A percentile compares a stretch with the other conserved stretches of the same genome.
Evolutionary conservation across 2,113 vertebrate genomes (phyloP).

Genomic region (Nesoenas mayeri): DNA sequence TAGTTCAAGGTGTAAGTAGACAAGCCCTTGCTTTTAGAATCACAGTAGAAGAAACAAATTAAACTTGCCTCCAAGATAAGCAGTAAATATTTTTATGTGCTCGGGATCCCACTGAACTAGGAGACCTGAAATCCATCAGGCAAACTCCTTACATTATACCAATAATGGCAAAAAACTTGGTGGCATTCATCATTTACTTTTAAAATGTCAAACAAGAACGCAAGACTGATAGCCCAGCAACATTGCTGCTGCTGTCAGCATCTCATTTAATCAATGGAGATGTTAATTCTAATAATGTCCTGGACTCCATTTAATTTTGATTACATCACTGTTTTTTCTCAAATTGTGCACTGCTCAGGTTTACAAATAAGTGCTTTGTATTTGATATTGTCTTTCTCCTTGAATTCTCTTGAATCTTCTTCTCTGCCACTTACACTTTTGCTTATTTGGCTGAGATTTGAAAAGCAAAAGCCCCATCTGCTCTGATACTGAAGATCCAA

Average conservation of each 20-base stretch:
- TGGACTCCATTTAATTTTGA: conserved; percentile 20
- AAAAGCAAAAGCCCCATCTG: neutral
- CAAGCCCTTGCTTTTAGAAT: neutral
- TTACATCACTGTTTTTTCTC: conserved; percentile 45
- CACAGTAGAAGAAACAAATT: neutral
- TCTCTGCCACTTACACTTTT: neutral
- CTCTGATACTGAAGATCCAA: neutral
- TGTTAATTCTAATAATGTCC: conserved; percentile 30
- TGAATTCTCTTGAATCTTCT: neutral
- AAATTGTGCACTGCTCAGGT: neutral
- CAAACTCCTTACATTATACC: conserved; percentile 8
- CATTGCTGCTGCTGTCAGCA: conserved; percentile 30
- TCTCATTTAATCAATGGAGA: conserved; percentile 21
- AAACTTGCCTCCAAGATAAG: neutral
- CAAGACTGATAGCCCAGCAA: neutral
- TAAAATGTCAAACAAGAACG: conserved; percentile 4
- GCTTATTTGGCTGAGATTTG: neutral
- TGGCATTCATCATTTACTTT: conserved; percentile 43
- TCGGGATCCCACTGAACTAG: neutral
- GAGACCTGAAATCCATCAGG: conserved; percentile 2
- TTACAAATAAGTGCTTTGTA: neutral
- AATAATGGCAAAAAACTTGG: neutral
- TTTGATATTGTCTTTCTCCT: neutral
- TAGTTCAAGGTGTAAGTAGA: neutral
- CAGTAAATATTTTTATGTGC: neutral